A percentile compares a stretch with the other conserved stretches of the same genome.
phyloP scores from a whole-genome alignment of 2,888 invertebrate species.

The Metacarcinus magister region DNA sequence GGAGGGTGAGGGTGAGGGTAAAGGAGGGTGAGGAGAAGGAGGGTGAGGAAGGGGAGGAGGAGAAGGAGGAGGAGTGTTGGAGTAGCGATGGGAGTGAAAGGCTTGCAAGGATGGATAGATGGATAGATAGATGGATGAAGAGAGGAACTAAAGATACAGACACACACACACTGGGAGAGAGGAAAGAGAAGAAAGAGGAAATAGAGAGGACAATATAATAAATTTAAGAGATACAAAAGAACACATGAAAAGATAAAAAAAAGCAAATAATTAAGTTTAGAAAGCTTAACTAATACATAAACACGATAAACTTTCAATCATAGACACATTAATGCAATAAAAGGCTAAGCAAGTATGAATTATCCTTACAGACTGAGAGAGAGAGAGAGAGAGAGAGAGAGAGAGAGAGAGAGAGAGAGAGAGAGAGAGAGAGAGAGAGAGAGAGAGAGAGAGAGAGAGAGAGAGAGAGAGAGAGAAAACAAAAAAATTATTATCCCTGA shows the following conservation, averaged over 20 bases:
- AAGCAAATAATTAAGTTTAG: not conserved
- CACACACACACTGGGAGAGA: not conserved
- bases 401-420: too few relatives aligned
- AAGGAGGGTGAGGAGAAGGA: not conserved
- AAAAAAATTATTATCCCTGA: too few relatives aligned
- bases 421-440: too few relatives aligned
- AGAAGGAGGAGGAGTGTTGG: not conserved
- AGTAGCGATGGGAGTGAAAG: slow-evolving; percentile 17
- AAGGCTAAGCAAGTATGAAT: too few relatives aligned
- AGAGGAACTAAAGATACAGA: not conserved
- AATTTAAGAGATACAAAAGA: not conserved
- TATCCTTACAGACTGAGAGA: too few relatives aligned
- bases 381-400: too few relatives aligned
- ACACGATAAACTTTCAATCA: not conserved
- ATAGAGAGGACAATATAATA: not conserved
- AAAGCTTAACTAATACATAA: not conserved
- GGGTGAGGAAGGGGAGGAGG: not conserved
- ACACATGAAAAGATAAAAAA: not conserved
- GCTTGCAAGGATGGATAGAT: not conserved
- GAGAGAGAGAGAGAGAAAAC: too few relatives aligned
- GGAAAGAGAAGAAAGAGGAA: not conserved
- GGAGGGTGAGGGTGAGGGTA: not conserved
- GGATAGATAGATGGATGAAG: not conserved
- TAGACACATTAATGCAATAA: not conserved
- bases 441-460: too few relatives aligned